A percentile compares a stretch with the other conserved stretches of the same genome.
These are phyloP conservation scores for Tachycineta bicolor DNA, from an alignment of 2,113 vertebrate species.

Conservation along the genomic window DNA sequence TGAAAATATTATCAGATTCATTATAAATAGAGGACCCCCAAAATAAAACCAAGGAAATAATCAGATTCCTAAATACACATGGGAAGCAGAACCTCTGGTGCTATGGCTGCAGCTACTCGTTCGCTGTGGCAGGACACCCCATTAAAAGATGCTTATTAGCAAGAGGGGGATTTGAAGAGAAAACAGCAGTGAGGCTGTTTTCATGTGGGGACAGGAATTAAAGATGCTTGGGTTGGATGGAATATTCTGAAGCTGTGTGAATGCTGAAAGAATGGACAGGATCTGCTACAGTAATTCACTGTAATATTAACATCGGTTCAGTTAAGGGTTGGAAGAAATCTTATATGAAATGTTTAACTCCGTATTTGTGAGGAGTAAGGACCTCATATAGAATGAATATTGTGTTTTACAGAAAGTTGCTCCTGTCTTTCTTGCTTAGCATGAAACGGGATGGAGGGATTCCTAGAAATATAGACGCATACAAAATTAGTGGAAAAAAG, in stretches of 20 bases:
- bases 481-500: accelerated
- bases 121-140: accelerated
- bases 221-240: background rate
- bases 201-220: background rate
- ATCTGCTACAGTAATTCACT: background rate
- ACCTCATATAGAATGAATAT: background rate
- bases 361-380: background rate
- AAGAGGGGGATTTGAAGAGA: background rate
- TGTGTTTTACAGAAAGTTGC: background rate
- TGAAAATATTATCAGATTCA: background rate
- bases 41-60: background rate
- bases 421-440: background rate
- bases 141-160: background rate
- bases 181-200: background rate
- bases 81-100: background rate
- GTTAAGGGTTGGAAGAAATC: background rate
- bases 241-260: background rate
- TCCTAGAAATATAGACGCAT: background rate
- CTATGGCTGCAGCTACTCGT: background rate
- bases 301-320: background rate
- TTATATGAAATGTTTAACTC: background rate
- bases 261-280: background rate
- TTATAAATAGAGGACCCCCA: background rate
- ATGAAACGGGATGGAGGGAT: background rate
- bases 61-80: background rate